Evolutionary conservation across 2,113 vertebrate species (phyloP).

Genomic region (Dinomys branickii): DNA sequence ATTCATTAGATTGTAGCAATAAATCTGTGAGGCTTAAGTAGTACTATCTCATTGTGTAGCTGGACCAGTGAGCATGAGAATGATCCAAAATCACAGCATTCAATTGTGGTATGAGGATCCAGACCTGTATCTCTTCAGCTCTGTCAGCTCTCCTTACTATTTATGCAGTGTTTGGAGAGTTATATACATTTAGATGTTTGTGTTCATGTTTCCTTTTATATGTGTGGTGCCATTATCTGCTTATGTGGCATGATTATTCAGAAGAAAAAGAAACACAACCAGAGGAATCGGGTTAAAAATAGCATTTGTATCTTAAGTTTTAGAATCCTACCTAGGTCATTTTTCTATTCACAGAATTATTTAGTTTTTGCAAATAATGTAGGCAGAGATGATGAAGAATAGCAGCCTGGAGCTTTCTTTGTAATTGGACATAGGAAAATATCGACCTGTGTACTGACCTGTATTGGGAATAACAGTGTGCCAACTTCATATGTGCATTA

Average conservation of each 20-base stretch:
- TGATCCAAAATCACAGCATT: not conserved
- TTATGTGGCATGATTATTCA: slow-evolving; percentile 11
- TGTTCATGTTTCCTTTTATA: not conserved
- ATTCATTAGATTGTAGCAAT: not conserved
- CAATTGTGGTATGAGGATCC: not conserved
- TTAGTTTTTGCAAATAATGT: slow-evolving; percentile 9
- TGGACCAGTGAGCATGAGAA: not conserved
- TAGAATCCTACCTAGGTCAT: not conserved
- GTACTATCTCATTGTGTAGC: not conserved
- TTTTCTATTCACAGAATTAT: slow-evolving; percentile 26
- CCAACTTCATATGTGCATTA: not conserved
- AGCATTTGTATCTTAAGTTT: not conserved
- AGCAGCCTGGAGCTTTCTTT: not conserved
- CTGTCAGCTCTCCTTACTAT: not conserved
- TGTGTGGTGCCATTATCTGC: not conserved
- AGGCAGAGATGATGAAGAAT: not conserved
- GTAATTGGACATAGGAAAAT: not conserved
- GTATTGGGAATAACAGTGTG: not conserved
- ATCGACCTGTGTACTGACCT: not conserved
- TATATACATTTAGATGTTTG: not conserved
- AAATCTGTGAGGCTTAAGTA: not conserved
- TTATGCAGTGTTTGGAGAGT: not conserved
- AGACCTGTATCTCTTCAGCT: not conserved
- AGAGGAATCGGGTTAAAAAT: slow-evolving; percentile 48
- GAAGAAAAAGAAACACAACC: not conserved